Base-by-base conservation (phyloP, 1,140 invertebrate species). In the Atopsyche davidsoni region DNA sequence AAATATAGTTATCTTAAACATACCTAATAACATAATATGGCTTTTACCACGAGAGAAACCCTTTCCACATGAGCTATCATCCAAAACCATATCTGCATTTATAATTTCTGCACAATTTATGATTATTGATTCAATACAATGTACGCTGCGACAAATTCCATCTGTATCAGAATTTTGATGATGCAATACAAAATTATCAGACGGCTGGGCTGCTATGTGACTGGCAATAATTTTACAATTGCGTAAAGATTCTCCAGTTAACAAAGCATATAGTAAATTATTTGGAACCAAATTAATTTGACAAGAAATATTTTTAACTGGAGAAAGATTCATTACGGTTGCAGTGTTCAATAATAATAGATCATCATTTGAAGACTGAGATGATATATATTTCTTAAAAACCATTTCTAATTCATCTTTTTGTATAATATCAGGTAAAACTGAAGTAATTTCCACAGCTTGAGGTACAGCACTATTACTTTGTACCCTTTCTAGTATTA, bases 271-370 rank as follows among this genome's bases (percentile, higher is more conserved):
- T 25, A 72, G 68, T 42, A 78, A 72, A 19, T 67, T 65, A 9
- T 76, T 69, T 1, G 82, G 82, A 52, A 69, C 64, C 18, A 85
- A 70, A 58, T 76, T 78, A 4, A 79, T 56, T 16, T 55, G 57
- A 22, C 47, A 55, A 16, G 13, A 36, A 11, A 55, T 22, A 44
- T 55, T 52, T 24, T 45, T 42, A 10, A 38, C 3, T 6, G 51
- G 34, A 36, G 31, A 14, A 17, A 58, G 22, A 19, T 74, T 71
- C 2, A 84, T 65, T 25, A 72, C 68, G 32, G 76, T 68, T 53
- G 76, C 64, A 32, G 79, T 74, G 65, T 84, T 85, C 1, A 86
- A 58, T 42, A 85, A 62, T 50, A 79, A 61, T 53, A 74, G 71
- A 14, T 58, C 34, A 38, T 46, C 46, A 32, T 31, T 25, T 17